Conservation (phyloP, 1,140 invertebrate genomes). For the Lithobius niger region DNA sequence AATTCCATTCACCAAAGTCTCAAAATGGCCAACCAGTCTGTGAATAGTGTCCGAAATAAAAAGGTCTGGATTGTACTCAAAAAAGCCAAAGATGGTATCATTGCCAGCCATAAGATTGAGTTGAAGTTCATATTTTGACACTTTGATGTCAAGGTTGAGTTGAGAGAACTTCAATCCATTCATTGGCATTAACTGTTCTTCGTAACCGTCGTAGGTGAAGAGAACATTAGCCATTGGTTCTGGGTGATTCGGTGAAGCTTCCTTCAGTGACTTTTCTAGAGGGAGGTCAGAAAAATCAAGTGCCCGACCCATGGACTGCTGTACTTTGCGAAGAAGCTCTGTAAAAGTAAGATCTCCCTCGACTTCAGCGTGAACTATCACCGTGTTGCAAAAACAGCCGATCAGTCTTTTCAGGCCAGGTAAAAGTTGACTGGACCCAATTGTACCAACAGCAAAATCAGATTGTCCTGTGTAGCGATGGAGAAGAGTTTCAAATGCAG, state of each 20-base stretch:
- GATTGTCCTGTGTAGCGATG: neutral
- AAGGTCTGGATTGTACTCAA: slow-evolving; percentile 4
- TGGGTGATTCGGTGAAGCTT: neutral
- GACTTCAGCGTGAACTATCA: neutral
- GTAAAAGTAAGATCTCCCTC: neutral
- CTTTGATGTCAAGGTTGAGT: neutral
- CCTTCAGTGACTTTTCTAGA: neutral
- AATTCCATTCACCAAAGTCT: neutral
- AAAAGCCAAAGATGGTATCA: neutral
- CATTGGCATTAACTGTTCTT: neutral
- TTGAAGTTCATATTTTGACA: neutral
- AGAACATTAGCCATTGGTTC: neutral
- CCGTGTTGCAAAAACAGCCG: slow-evolving; percentile 1
- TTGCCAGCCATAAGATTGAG: neutral
- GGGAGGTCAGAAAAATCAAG: neutral
- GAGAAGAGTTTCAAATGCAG: neutral
- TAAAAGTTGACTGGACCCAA: neutral
- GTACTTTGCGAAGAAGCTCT: neutral
- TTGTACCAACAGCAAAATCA: neutral
- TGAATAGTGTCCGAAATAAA: neutral
- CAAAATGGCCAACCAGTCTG: neutral
- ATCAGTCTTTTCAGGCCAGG: slow-evolving; percentile 2
- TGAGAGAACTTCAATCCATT: neutral
- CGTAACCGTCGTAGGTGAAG: neutral
- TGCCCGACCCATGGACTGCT: neutral